Evolutionary conservation across 2,888 invertebrate genomes (phyloP).

Genomic region (Lomographa bimaculata): DNA sequence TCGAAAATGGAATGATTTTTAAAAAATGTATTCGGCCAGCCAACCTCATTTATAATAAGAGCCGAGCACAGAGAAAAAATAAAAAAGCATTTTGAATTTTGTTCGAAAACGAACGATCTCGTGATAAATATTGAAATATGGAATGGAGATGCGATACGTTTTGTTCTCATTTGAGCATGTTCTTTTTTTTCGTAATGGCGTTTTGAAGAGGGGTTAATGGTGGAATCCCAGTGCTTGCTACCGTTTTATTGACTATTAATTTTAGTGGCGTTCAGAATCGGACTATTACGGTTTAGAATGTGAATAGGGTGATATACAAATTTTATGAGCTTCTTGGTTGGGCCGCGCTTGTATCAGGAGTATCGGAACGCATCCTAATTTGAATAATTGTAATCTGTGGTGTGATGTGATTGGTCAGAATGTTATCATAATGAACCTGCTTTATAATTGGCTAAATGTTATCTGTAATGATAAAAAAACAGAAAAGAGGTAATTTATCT

Average conservation of each 20-base stretch:
- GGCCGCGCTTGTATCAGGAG: slow-evolving; percentile 13
- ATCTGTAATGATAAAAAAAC: too few relatives aligned
- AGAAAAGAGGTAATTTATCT: too few relatives aligned
- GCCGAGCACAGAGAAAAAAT: slow-evolving; percentile 45
- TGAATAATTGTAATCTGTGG: slow-evolving; percentile 3
- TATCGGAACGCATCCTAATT: slow-evolving; percentile 41
- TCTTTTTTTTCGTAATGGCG: slow-evolving; percentile 53
- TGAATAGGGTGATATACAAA: slow-evolving; percentile 36
- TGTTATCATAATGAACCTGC: too few relatives aligned
- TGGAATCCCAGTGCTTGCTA: slow-evolving; percentile 58
- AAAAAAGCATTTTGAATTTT: slow-evolving; percentile 67
- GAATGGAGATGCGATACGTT: slow-evolving; percentile 73
- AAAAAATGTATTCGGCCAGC: slow-evolving; percentile 56
- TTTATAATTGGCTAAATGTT: too few relatives aligned
- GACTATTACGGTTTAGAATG: slow-evolving; percentile 42
- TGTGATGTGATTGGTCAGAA: slow-evolving; percentile 2
- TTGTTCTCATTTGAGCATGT: slow-evolving; percentile 46
- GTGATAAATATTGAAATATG: slow-evolving; percentile 83
- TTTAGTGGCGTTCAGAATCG: slow-evolving; percentile 36
- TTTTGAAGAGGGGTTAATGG: slow-evolving; percentile 64
- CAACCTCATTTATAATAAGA: slow-evolving; percentile 74
- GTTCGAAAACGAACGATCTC: slow-evolving; percentile 77
- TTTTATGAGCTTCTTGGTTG: slow-evolving; percentile 37
- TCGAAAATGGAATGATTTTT: slow-evolving; percentile 65
- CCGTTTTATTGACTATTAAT: slow-evolving; percentile 76